Percentiles rank a stretch among this genome's conserved stretches.
Conservation (phyloP, 2,888 invertebrate species). For the Halictus ligatus region DNA sequence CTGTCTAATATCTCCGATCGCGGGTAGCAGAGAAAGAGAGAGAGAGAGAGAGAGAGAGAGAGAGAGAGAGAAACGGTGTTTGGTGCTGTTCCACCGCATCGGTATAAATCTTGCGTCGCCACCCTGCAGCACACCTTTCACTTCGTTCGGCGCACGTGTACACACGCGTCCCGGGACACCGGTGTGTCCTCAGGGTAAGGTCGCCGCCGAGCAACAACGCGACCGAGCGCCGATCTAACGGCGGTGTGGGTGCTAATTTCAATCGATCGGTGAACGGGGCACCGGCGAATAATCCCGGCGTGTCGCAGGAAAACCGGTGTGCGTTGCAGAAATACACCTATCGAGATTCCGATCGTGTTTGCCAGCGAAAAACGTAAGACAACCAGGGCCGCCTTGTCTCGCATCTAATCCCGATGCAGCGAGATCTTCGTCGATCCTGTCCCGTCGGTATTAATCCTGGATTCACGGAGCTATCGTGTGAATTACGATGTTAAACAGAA, state of each 20-base stretch:
- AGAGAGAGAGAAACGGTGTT: slow-evolving; percentile 1
- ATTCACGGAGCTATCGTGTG: not conserved
- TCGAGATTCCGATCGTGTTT: slow-evolving; percentile 21
- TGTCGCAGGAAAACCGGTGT: slow-evolving; percentile 13
- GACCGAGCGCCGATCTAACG: slow-evolving; percentile 33
- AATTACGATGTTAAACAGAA: too few relatives aligned
- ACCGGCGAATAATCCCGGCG: slow-evolving; percentile 29
- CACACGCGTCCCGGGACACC: slow-evolving; percentile 41
- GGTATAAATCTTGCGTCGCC: slow-evolving; percentile 5
- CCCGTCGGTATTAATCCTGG: not conserved
- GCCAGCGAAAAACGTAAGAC: not conserved
- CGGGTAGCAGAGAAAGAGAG: not conserved
- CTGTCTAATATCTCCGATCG: slow-evolving; percentile 66
- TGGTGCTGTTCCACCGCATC: slow-evolving; percentile 5
- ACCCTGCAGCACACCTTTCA: slow-evolving; percentile 70
- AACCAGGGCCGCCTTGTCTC: not conserved
- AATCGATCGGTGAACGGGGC: slow-evolving; percentile 67
- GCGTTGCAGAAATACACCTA: slow-evolving; percentile 29
- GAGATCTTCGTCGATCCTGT: not conserved
- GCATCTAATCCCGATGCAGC: not conserved
- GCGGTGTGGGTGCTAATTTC: slow-evolving; percentile 68
- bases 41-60: slow-evolving; percentile 1
- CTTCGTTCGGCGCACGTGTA: slow-evolving; percentile 71
- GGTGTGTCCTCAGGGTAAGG: slow-evolving; percentile 66
- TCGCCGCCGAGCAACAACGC: slow-evolving; percentile 60